Conservation (phyloP, 2,888 invertebrate species). For the Carterocephalus palaemon region DNA sequence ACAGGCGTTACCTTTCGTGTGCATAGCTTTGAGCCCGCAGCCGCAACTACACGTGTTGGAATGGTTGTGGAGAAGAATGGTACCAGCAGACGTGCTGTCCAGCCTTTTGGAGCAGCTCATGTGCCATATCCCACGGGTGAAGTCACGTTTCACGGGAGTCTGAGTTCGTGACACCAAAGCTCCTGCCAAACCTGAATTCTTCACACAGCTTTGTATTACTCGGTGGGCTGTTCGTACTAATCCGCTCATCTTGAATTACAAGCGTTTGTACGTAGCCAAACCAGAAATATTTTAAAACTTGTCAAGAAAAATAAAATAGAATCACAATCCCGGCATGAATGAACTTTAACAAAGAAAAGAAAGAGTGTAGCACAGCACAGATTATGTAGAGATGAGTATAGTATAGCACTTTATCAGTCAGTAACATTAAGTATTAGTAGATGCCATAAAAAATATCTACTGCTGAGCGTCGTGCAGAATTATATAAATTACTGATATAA, state of each 20-base stretch:
- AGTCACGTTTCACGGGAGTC: slow-evolving; percentile 79
- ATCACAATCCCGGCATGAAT: too few relatives aligned
- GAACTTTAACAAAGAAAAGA: too few relatives aligned
- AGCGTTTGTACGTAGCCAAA: background rate
- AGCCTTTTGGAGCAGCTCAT: slow-evolving; percentile 77
- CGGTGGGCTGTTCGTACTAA: slow-evolving; percentile 81
- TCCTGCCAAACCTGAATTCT: slow-evolving; percentile 53
- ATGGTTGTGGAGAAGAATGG: slow-evolving; percentile 74
- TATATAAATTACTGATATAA: too few relatives aligned
- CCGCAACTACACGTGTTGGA: slow-evolving; percentile 84
- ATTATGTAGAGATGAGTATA: too few relatives aligned
- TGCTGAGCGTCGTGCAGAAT: too few relatives aligned
- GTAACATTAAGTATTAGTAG: too few relatives aligned
- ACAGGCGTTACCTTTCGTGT: slow-evolving; percentile 82
- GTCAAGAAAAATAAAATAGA: background rate
- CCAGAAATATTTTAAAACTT: background rate
- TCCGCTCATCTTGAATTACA: slow-evolving; percentile 81
- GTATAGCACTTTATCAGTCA: too few relatives aligned
- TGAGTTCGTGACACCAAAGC: slow-evolving; percentile 61
- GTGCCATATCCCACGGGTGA: slow-evolving; percentile 85
- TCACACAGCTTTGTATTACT: slow-evolving; percentile 61
- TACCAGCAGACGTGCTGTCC: slow-evolving; percentile 49
- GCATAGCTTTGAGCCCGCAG: slow-evolving; percentile 80
- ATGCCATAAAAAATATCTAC: too few relatives aligned
- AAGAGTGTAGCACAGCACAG: too few relatives aligned